Evolutionary conservation across 1,140 invertebrate species (phyloP).

Genomic region (Drosophila hydei): DNA sequence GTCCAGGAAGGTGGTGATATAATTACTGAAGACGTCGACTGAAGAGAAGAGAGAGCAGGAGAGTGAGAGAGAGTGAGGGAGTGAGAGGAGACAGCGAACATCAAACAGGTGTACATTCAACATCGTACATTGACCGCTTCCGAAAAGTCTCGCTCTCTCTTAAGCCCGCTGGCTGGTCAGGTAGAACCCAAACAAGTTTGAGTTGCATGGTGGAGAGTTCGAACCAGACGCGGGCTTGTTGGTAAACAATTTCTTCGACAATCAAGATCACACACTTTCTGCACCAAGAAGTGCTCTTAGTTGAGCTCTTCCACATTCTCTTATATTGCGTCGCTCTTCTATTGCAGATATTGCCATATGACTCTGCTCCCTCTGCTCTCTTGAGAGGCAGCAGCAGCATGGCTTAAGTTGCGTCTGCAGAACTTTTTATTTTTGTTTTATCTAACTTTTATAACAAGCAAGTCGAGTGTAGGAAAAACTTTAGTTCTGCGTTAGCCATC

Average conservation of each 20-base stretch:
- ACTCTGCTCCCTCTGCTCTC: no score
- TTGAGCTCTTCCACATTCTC: slow-evolving; percentile 9
- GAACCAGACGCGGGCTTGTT: slow-evolving; percentile 17
- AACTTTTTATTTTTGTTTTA: slow-evolving; percentile 54
- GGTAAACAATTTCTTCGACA: slow-evolving; percentile 68
- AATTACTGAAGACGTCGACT: slow-evolving; percentile 26
- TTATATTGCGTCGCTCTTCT: slow-evolving; percentile 14
- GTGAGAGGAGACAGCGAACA: background rate
- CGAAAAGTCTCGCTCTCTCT: slow-evolving; percentile 29
- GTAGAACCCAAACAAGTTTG: slow-evolving; percentile 55
- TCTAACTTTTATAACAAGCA: slow-evolving; percentile 78
- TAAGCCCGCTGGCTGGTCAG: slow-evolving; percentile 2
- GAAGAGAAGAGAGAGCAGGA: slow-evolving; percentile 14
- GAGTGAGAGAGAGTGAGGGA: no score
- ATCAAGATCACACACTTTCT: slow-evolving; percentile 52
- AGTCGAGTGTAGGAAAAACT: slow-evolving; percentile 58
- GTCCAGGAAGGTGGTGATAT: slow-evolving; percentile 24
- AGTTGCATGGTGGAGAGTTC: slow-evolving; percentile 55
- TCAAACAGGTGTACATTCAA: slow-evolving; percentile 64
- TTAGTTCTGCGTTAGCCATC: slow-evolving; percentile 75
- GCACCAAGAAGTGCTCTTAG: slow-evolving; percentile 12
- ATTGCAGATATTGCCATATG: no score
- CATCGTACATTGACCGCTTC: slow-evolving; percentile 68
- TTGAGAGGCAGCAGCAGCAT: slow-evolving; percentile 21
- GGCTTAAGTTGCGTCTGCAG: slow-evolving; percentile 50